These are phyloP conservation scores for Nipponacmea schrenckii DNA, from an alignment of 2,888 invertebrate genomes.

Conservation along the genomic window DNA sequence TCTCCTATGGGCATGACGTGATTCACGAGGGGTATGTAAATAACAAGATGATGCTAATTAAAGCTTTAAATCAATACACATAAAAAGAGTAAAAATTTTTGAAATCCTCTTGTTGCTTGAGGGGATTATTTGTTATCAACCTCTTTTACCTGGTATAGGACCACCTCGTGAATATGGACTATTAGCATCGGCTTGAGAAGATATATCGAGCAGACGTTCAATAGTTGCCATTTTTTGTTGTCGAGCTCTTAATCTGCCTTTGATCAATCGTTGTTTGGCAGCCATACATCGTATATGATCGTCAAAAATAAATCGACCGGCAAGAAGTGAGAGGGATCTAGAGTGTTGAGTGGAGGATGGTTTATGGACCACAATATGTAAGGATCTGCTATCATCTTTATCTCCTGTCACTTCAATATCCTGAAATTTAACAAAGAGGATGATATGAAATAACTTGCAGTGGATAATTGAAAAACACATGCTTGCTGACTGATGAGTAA, in stretches of 20 bases:
- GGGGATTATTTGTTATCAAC: too few species aligned
- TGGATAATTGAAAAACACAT: too few species aligned
- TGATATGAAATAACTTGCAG: background rate
- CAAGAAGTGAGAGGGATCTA: conserved; percentile 65
- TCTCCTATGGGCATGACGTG: too few species aligned
- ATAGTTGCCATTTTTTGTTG: conserved; percentile 98
- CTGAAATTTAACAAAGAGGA: conserved; percentile 67
- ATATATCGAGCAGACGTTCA: conserved; percentile 83
- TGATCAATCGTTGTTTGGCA: conserved; percentile 85
- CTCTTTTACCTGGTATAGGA: conserved; percentile 49
- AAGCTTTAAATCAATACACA: too few species aligned
- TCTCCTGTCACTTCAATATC: conserved; percentile 96
- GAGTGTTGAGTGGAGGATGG: conserved; percentile 71
- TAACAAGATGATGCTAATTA: too few species aligned
- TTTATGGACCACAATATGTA: conserved; percentile 92
- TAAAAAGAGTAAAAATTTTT: too few species aligned
- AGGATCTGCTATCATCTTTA: conserved; percentile 93
- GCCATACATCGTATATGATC: conserved; percentile 99
- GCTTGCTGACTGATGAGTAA: too few species aligned
- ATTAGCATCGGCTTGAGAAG: conserved; percentile 29
- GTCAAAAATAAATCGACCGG: conserved; percentile 86
- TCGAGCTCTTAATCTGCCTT: conserved; percentile 83
- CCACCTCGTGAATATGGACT: conserved; percentile 37
- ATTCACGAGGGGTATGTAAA: too few species aligned
- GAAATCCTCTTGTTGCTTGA: too few species aligned